Conservation (phyloP, 2,113 vertebrate species). For the Salvelinus namaycush region DNA sequence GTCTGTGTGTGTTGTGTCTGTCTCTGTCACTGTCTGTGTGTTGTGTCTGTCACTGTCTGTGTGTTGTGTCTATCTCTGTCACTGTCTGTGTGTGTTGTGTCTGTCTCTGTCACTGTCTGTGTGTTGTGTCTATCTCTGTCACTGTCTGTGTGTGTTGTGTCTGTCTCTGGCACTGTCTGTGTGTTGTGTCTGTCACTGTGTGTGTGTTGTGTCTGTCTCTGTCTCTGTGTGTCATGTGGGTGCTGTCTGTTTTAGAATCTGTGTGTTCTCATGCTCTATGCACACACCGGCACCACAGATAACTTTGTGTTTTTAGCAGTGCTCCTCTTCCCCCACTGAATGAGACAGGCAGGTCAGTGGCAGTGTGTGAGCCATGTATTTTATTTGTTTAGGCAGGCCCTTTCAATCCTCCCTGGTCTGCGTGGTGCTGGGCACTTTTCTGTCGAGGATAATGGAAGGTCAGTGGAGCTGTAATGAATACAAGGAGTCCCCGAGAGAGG, state of each 20-base stretch:
- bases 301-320: not conserved
- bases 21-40: no score
- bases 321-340: not conserved
- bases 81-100: no score
- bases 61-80: no score
- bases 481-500: constrained; percentile 7
- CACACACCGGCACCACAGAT: not conserved
- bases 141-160: no score
- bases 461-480: constrained; percentile 11
- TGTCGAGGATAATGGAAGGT: not conserved
- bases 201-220: no score
- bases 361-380: not conserved
- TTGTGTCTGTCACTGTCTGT: not conserved
- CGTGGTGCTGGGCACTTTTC: not conserved
- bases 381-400: not conserved
- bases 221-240: no score
- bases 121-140: no score
- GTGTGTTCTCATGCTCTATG: not conserved
- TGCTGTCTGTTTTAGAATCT: not conserved
- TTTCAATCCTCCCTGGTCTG: not conserved
- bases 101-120: no score
- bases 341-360: not conserved
- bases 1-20: no score
- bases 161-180: no score
- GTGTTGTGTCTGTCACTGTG: no score